Percentiles rank a stretch among this genome's conserved stretches.
Conservation (phyloP, 1,140 invertebrate species). For the Apis mellifera region Amel_HAv3.1 CM009944.2:6137501-6138000, state of each 20-base stretch:
- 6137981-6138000: not conserved
- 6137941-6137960: not conserved
- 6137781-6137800: slow-evolving; percentile 69
- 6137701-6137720: not conserved
- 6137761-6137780: slow-evolving; percentile 68
- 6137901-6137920: slow-evolving; percentile 36
- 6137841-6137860: slow-evolving; percentile 52
- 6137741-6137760: slow-evolving; percentile 61
- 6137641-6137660: slow-evolving; percentile 35
- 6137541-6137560: too few relatives aligned
- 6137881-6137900: slow-evolving; percentile 41
- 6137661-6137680: slow-evolving; percentile 20
- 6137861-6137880: slow-evolving; percentile 57
- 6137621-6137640: slow-evolving; percentile 48
- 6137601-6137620: slow-evolving; percentile 44
- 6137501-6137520: too few relatives aligned
- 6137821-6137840: slow-evolving; percentile 68
- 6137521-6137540: not conserved
- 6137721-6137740: slow-evolving; percentile 22
- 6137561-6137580: slow-evolving; percentile 9
- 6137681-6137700: slow-evolving; percentile 41
- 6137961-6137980: not conserved
- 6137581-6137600: slow-evolving; percentile 40
- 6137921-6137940: slow-evolving; percentile 35
- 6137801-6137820: slow-evolving; percentile 69